phyloP scores from a whole-genome alignment of 1,140 invertebrate species.

The Scaptodrosophila lebanonensis region DNA sequence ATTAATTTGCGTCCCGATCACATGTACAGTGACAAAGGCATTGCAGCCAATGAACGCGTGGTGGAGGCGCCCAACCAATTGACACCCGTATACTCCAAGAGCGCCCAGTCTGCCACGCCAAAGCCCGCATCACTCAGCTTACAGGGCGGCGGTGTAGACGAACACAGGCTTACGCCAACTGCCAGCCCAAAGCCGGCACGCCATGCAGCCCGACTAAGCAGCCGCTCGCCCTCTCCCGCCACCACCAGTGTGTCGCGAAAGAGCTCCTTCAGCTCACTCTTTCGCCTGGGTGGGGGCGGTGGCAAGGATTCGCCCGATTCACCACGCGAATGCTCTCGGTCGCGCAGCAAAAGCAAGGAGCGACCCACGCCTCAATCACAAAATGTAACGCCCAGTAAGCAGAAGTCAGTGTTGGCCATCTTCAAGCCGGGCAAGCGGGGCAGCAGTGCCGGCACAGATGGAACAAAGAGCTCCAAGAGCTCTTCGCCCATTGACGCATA shows the following conservation, averaged over 20 bases:
- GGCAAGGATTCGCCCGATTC: constrained; percentile 72
- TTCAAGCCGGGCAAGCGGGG: constrained; percentile 79
- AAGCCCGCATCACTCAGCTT: constrained; percentile 78
- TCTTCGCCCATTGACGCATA: constrained; percentile 68
- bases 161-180: constrained; percentile 73
- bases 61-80: constrained; percentile 72
- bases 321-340: constrained; percentile 76
- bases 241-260: constrained; percentile 82
- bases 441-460: constrained; percentile 54
- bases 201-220: constrained; percentile 64
- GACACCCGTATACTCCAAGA: constrained; percentile 62
- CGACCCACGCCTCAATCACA: constrained; percentile 61
- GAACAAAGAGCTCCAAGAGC: constrained; percentile 65
- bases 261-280: constrained; percentile 87
- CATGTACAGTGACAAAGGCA: constrained; percentile 80
- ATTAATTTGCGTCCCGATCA: constrained; percentile 83
- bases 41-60: constrained; percentile 64
- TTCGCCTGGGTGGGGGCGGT: constrained; percentile 79
- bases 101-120: constrained; percentile 41
- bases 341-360: constrained; percentile 83
- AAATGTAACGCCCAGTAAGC: constrained; percentile 80
- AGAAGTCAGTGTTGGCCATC: constrained; percentile 81
- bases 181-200: constrained; percentile 77
- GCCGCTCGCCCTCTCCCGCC: constrained; percentile 78
- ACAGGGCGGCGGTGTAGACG: constrained; percentile 50